These are phyloP conservation scores for Nemopilema nomurai DNA, from an alignment of 30 jellyfish, hydroid and myxozoan genomes.

Conservation along the genomic window DNA sequence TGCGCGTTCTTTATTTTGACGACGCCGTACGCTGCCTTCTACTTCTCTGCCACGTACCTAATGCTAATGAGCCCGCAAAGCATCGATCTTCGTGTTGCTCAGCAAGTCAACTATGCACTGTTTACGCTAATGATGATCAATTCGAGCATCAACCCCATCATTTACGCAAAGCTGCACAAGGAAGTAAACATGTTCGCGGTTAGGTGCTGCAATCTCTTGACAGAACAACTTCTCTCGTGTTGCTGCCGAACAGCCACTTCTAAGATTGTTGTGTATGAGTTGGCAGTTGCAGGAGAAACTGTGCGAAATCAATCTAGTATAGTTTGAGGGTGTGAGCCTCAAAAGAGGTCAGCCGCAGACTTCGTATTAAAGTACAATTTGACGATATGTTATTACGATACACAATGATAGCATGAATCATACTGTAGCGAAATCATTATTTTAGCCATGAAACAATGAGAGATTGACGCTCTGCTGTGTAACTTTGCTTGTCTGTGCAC, in stretches of 20 bases:
- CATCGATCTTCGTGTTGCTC: neutral
- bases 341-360: neutral
- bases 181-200: constrained; percentile 38
- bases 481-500: no score
- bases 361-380: no score
- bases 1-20: constrained; percentile 39
- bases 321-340: neutral
- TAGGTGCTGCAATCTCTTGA: neutral
- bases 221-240: neutral
- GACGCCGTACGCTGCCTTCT: constrained; percentile 52
- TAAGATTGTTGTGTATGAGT: neutral
- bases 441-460: no score
- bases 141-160: constrained; percentile 47
- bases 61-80: constrained; percentile 31
- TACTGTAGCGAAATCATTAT: no score
- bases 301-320: neutral
- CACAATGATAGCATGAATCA: no score
- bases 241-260: neutral
- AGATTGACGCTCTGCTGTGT: no score
- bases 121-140: constrained; percentile 47
- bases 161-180: constrained; percentile 54
- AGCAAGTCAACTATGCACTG: constrained; percentile 43
- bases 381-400: no score
- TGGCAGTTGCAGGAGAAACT: neutral
- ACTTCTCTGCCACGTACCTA: constrained; percentile 38